Evolutionary conservation across 2,797 vertebrate species (phyloP), one percentile per base, ranked within the genome.

Genomic region (Lycodopsis pacificus): DNA sequence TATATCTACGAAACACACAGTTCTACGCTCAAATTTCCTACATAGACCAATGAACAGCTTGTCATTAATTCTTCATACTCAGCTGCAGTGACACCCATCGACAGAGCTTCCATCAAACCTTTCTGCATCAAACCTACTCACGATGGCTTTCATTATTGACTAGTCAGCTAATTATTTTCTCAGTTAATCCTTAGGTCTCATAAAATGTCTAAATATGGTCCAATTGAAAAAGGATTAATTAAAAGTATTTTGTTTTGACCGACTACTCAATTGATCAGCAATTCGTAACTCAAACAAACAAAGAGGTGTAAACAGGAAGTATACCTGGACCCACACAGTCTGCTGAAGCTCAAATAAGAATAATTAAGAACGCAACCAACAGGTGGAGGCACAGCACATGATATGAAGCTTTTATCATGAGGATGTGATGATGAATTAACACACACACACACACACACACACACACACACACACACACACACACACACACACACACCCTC

Each of bases 321-420:
- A n/a, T n/a, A 48, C 7, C 19, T 20, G 46, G 17, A 20, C 17
- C 9, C 15, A 49, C 48, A 49, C 4, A 49, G 11, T 14, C 22
- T 25, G 49, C 22, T 53, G 20, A 32, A 30, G 2, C 4, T 54
- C 53, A 25, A 54, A 14, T 54, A 7, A 25, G 22, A 7, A 14
- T 13, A 3, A 56, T 32, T 57, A 34, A 58, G 25, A 54, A 15
- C 5, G 42, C 42, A 5, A 38, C 85, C 90, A 80, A 79, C 3
- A 88, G 88, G 66, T 79, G 90, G 90, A 82, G 80, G 30, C 82
- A 88, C 38, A 87, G 70, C 67, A 72, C 86, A n/a, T 38, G 5
- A 0, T 15, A 76, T 54, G 54, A 25, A 42, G 19, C 22, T 51
- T 49, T 65, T 17, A 58, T 64, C 46, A 71, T 20, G 30, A 64